A percentile compares a stretch with the other conserved stretches of the same genome.
phyloP scores from a whole-genome alignment of 2,888 invertebrate genomes.

The Catocala nupta region DNA sequence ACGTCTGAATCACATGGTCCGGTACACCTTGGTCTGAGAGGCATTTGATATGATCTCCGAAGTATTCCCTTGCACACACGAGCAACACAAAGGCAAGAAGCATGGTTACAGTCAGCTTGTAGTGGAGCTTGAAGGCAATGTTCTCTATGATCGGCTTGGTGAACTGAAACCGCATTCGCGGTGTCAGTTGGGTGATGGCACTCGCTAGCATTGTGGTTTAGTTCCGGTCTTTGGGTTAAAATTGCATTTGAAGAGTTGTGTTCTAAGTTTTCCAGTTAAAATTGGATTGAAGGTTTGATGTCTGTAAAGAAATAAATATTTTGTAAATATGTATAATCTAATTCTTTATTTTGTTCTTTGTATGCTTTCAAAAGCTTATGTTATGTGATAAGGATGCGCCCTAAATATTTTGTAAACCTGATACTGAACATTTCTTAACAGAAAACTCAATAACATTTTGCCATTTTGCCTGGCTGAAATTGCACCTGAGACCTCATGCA shows the following conservation, averaged over 20 bases:
- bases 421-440: no score
- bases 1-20: constrained; percentile 93
- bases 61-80: constrained; percentile 93
- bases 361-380: no score
- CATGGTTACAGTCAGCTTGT: constrained; percentile 92
- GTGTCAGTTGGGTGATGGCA: constrained; percentile 88
- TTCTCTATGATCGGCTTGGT: constrained; percentile 90
- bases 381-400: no score
- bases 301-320: no score
- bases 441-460: no score
- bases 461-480: no score
- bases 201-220: constrained; percentile 83
- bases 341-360: no score
- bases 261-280: no score
- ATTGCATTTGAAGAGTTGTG: constrained; percentile 24
- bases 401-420: no score
- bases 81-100: constrained; percentile 93
- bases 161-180: constrained; percentile 88
- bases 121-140: constrained; percentile 93
- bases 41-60: constrained; percentile 98
- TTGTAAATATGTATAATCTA: no score
- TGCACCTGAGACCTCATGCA: no score
- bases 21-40: constrained; percentile 90
- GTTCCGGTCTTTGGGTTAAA: constrained; percentile 1
- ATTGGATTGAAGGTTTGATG: no score